Base-by-base conservation (phyloP, 64 coral and sea anemone genomes). In the Montipora foliosa region DNA sequence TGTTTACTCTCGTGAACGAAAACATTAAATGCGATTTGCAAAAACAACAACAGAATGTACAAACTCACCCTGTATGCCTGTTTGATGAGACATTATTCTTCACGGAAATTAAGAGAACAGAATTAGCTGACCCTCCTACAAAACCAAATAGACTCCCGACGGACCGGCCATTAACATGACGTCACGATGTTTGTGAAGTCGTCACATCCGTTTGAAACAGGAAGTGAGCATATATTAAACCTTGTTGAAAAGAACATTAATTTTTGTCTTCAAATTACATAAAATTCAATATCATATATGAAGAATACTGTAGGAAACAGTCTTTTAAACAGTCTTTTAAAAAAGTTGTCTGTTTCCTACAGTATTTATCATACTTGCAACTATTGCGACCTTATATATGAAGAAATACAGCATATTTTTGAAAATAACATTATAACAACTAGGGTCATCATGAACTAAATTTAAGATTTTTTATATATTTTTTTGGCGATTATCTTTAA, bases 31-130 rank as follows among this genome's bases (percentile, higher is more conserved):
- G 7, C 6, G 6, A 4, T 57, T 8, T 1, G 8, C 4, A 22
- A 11, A 59, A 61, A 60, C 21, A 5, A 49, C 75, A 29, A 59
- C 46, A 1, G 75, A 3, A 22, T 7, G 8, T 84, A 77, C 70
- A 47, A 82, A 78, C 93, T 77, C 70, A 97, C 96, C 96, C 95
- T 94, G 86, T 69, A 97, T 97, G 73, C 96, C 96, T 7, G 96
- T 97, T 70, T 97, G 96, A 77, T 97, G 96, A 87, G 96, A 97
- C 96, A 97, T 97, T 37, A 52, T 21, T 93, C 22, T 82, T 7
- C 76, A 49, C 79, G 77, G 69, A 69, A 81, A 90, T 70, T 53
- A 59, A 53, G 45, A 74, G 14, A 82, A 46, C 64, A 86, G 66
- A 22, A 84, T 67, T 47, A 6, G 10, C 3, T 16, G 37, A 71